Evolutionary conservation across 1,140 invertebrate species (phyloP), one percentile per base, ranked within the genome.

Genomic region (Thereuonema tuberculata): DNA sequence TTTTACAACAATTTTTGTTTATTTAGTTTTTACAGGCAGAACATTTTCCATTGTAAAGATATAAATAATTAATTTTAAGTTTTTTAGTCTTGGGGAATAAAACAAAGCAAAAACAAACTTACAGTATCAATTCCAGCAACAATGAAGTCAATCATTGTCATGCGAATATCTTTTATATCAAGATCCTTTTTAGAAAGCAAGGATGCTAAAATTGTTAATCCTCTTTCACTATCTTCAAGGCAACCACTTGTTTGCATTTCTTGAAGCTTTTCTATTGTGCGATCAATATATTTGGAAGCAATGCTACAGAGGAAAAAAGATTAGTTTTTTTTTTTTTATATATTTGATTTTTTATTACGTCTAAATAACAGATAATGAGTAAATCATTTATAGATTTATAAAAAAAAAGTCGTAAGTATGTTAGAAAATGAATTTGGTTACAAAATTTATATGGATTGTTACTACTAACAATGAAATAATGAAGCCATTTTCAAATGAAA

Each of bases 101-200:
- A 37, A 37, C 31, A 37, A 37, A 37, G 31, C 5, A 37, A 17
- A 5, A 14, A 55, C 5, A 17, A 50, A 65, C 71, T 76, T 69
- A 87, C 85, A 64, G 87, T 89, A 72, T 89, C 85, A 70, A 90
- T 89, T 50, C 87, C 87, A 25, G 86, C 86, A 1, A 86, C 85
- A 64, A 90, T 86, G 67, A 89, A 89, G 72, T 92, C 88, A 46
- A 90, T 85, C 63, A 89, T 84, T 1, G 84, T 85, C 0, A 85
- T 85, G 68, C 85, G 87, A 70, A 89, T 89, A 69, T 91, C 87
- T 27, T 82, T 75, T 61, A 83, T 80, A 67, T 89, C 86, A 50
- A 89, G 71, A 61, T 79, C 78, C 49, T 81, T 80, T 37, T 84
- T 81, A 2, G 31, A 21, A 23, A 58, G 2, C 21, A 58, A 24